Conservation (phyloP, 1,140 invertebrate species). For the Tigriopus japonicus region DNA sequence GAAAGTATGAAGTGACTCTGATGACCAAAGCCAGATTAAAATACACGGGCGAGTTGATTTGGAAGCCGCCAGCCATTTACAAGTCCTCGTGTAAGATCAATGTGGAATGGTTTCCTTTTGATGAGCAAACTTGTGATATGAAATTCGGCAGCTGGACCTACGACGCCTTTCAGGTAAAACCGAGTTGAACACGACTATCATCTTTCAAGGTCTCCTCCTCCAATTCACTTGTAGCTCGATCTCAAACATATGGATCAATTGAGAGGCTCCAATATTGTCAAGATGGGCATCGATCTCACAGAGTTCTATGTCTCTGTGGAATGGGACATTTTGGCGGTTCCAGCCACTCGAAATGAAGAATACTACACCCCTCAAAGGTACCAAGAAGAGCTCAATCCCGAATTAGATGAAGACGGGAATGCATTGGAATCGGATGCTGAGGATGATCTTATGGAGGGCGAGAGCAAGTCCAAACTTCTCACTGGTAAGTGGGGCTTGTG, state of each 20-base stretch:
- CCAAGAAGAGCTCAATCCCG: constrained; percentile 15
- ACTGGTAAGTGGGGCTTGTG: constrained; percentile 19
- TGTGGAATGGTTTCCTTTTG: constrained; percentile 67
- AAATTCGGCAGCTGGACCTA: constrained; percentile 94
- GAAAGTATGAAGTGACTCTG: constrained; percentile 89
- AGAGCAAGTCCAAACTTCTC: background rate
- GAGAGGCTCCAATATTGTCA: constrained; percentile 51
- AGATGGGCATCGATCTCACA: constrained; percentile 64
- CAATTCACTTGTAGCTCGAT: constrained; percentile 32
- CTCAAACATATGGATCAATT: constrained; percentile 59
- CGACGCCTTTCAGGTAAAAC: constrained; percentile 55
- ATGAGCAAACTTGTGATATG: constrained; percentile 62
- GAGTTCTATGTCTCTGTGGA: constrained; percentile 85
- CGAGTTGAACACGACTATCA: background rate
- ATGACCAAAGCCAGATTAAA: constrained; percentile 68
- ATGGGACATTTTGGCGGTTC: constrained; percentile 82
- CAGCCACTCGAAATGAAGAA: constrained; percentile 67
- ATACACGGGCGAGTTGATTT: constrained; percentile 71
- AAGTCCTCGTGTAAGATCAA: constrained; percentile 88
- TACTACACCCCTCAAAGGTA: constrained; percentile 23
- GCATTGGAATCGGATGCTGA: background rate
- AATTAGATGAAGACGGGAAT: constrained; percentile 18
- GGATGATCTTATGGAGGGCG: too few species aligned
- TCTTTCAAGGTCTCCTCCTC: constrained; percentile 30
- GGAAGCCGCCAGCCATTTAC: constrained; percentile 97